Conservation (phyloP, 2,797 vertebrate genomes). For the Protosalanx chinensis region DNA sequence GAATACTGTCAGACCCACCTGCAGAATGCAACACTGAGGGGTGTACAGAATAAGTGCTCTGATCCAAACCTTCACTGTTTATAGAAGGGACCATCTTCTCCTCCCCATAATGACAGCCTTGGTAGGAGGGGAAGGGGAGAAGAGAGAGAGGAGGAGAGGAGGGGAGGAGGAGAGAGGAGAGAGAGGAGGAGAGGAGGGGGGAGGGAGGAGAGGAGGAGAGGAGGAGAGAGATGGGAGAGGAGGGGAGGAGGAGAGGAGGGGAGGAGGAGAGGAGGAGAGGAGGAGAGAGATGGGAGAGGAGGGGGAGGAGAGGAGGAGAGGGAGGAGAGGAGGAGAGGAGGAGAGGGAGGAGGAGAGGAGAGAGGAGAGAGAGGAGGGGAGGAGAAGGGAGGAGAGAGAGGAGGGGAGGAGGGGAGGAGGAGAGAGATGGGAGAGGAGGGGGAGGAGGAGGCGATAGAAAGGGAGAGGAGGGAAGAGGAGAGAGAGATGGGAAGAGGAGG, state of each 20-base stretch:
- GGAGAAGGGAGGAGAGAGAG: conserved; percentile 11
- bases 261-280: too few species aligned
- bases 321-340: background rate
- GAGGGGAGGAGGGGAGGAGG: background rate
- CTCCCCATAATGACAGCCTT: conserved; percentile 58
- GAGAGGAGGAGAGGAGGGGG: too few species aligned
- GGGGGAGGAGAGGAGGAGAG: too few species aligned
- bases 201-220: too few species aligned
- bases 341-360: conserved; percentile 2
- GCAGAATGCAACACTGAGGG: conserved; percentile 44
- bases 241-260: background rate
- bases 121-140: background rate
- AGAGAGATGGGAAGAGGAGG: background rate
- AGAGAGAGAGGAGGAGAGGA: background rate
- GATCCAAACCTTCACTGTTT: conserved; percentile 52
- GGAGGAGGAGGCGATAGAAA: too few species aligned
- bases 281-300: background rate
- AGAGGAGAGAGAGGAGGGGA: too few species aligned
- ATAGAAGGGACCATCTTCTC: conserved; percentile 47
- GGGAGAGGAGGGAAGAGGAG: too few species aligned
- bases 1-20: conserved; percentile 41
- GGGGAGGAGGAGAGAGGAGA: too few species aligned
- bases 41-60: conserved; percentile 49
- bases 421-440: background rate
- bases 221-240: conserved; percentile 18